Evolutionary conservation across 2,888 invertebrate genomes (phyloP).

Genomic region (Pheosia tremula): DNA sequence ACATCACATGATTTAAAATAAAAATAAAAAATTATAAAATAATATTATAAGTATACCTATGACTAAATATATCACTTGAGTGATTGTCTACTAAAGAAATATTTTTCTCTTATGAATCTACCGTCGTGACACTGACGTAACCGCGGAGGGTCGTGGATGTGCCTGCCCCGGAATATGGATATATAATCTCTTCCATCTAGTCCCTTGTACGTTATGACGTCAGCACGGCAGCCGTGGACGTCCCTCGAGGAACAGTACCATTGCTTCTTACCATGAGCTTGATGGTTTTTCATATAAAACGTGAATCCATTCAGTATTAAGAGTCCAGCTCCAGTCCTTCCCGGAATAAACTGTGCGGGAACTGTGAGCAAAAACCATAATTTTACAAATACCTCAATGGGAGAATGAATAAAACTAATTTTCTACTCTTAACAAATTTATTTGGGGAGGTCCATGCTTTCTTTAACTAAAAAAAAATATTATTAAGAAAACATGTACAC

Average conservation of each 20-base stretch:
- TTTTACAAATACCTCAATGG: slow-evolving; percentile 32
- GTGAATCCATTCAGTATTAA: slow-evolving; percentile 77
- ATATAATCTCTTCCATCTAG: slow-evolving; percentile 74
- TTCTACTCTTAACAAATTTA: slow-evolving; percentile 20
- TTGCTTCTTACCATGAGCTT: slow-evolving; percentile 78
- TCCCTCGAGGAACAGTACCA: slow-evolving; percentile 81
- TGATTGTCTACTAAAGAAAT: slow-evolving; percentile 51
- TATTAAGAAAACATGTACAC: slow-evolving; percentile 38
- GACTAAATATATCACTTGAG: slow-evolving; percentile 32
- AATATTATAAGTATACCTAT: slow-evolving; percentile 39
- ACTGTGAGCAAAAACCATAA: slow-evolving; percentile 68
- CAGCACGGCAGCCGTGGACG: slow-evolving; percentile 75
- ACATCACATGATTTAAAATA: slow-evolving; percentile 57
- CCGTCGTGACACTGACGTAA: slow-evolving; percentile 76
- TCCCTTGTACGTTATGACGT: slow-evolving; percentile 78
- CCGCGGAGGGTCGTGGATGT: slow-evolving; percentile 75
- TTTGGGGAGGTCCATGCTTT: slow-evolving; percentile 26
- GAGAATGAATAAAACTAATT: slow-evolving; percentile 40
- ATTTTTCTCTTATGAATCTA: slow-evolving; percentile 76
- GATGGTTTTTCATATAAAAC: slow-evolving; percentile 81
- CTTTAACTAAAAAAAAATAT: slow-evolving; percentile 22
- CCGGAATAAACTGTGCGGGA: slow-evolving; percentile 77
- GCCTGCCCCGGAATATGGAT: slow-evolving; percentile 75
- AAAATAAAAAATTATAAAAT: slow-evolving; percentile 37
- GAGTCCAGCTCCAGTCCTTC: slow-evolving; percentile 73